Percentiles rank a stretch among this genome's conserved stretches.
Evolutionary conservation across 2,888 invertebrate species (phyloP).

Genomic region (Buathra laborator): DNA sequence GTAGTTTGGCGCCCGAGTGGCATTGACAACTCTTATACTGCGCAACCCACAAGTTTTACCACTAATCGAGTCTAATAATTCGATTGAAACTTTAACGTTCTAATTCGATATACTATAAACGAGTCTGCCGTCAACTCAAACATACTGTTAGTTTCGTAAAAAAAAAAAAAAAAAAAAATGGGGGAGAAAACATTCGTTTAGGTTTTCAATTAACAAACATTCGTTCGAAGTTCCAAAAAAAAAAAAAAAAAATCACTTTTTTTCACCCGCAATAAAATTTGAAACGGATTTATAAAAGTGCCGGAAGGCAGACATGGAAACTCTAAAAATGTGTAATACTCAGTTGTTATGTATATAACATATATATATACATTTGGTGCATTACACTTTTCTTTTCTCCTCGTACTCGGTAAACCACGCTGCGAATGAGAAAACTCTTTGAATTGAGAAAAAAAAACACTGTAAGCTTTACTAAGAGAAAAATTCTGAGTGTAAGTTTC

Average conservation of each 20-base stretch:
- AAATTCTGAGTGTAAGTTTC: background rate
- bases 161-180: background rate
- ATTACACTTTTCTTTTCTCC: no score
- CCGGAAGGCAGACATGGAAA: background rate
- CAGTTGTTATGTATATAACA: no score
- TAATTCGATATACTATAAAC: conserved; percentile 35
- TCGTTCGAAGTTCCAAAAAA: conserved; percentile 1
- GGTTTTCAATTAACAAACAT: conserved; percentile 36
- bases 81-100: conserved; percentile 64
- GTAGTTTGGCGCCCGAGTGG: conserved; percentile 29
- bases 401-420: no score
- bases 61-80: conserved; percentile 65
- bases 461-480: background rate
- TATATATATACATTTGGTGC: no score
- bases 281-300: background rate
- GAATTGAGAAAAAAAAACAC: conserved; percentile 11
- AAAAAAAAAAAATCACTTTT: background rate
- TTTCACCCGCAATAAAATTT: background rate
- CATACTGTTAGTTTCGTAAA: conserved; percentile 29
- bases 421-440: no score
- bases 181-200: conserved; percentile 13
- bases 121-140: conserved; percentile 20
- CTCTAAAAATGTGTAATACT: no score
- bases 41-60: conserved; percentile 34
- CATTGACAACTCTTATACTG: conserved; percentile 40